These are phyloP conservation scores for Lethenteron reissneri DNA, from an alignment of 2,113 vertebrate species.

Conservation along the genomic window DNA sequence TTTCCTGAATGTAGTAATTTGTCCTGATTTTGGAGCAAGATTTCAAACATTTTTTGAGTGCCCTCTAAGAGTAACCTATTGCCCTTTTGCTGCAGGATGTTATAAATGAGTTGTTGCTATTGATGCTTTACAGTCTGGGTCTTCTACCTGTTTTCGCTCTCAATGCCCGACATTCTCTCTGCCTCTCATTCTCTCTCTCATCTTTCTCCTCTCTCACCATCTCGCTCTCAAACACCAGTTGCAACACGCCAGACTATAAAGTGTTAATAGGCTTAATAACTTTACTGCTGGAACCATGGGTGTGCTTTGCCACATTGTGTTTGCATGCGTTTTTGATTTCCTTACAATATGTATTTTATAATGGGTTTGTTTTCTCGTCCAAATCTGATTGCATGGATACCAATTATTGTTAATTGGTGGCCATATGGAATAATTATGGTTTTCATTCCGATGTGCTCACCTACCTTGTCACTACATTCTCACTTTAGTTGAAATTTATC, in stretches of 20 bases:
- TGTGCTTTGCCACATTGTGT: background rate
- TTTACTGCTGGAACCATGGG: conserved; percentile 6
- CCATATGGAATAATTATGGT: background rate
- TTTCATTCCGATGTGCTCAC: background rate
- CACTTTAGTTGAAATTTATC: background rate
- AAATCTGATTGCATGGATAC: background rate
- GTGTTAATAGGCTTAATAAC: conserved; percentile 1
- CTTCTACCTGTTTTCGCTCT: background rate
- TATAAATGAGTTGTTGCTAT: conserved; percentile 5
- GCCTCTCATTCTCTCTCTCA: too few relatives aligned
- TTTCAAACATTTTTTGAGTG: too few relatives aligned
- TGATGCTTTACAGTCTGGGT: conserved; percentile 2
- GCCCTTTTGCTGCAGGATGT: conserved; percentile 5
- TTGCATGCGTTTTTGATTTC: background rate
- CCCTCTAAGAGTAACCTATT: conserved; percentile 4
- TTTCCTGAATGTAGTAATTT: too few relatives aligned
- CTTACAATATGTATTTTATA: background rate
- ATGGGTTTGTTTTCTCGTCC: background rate
- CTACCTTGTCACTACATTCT: background rate
- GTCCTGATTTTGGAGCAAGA: too few relatives aligned
- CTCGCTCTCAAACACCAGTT: background rate
- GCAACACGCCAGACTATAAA: background rate
- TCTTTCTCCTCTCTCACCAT: too few relatives aligned
- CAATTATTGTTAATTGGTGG: background rate
- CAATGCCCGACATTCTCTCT: too few relatives aligned